Evolutionary conservation across 2,888 invertebrate species (phyloP), one percentile per base, ranked within the genome.

Genomic region (Incurvaria masculella): DNA sequence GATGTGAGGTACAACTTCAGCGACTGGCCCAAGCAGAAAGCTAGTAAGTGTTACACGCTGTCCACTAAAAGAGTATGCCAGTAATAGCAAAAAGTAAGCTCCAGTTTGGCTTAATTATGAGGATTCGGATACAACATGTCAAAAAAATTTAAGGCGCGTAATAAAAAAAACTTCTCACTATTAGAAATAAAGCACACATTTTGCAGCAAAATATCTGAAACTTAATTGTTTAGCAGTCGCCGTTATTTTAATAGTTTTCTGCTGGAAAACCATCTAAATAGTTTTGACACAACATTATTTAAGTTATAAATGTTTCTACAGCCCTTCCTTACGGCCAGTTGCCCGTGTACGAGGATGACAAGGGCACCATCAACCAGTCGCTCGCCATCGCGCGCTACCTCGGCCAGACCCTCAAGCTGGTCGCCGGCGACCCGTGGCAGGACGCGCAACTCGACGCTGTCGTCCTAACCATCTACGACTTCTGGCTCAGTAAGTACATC

Each of bases 381-480:
- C 44, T 73, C 11, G n/a, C n/a, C 23, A 82, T 84, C 44, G 69
- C 72, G 27, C 79, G 82, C 45, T 81, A 78, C 55, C 56, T 83
- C 1, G 81, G 78, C 2, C 68, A 65, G 48, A 69, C 74, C 55
- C 66, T 68, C 21, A 65, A 73, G 21, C 65, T 82, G 1, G 64
- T 80, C 39, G 79, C 81, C 1, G 55, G 61, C 1, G 72, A 80
- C 50, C 72, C 78, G 2, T 66, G 75, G 62, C 69, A 80, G 39
- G 74, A 79, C 50, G 66, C 79, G 2, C 60, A 74, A 2, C 63
- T 81, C 45, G 82, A 83, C 47, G 66, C 71, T 17, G 53, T 65
- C 1, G 74, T 69, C 1, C 72, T 73, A 41, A 73, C 64, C 43
- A 61, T 81, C 41, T 78, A 78, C 21, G 81, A 81, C 52, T 64